Base-by-base conservation (phyloP, 2,888 invertebrate genomes). In the Hemithea aestivaria region DNA sequence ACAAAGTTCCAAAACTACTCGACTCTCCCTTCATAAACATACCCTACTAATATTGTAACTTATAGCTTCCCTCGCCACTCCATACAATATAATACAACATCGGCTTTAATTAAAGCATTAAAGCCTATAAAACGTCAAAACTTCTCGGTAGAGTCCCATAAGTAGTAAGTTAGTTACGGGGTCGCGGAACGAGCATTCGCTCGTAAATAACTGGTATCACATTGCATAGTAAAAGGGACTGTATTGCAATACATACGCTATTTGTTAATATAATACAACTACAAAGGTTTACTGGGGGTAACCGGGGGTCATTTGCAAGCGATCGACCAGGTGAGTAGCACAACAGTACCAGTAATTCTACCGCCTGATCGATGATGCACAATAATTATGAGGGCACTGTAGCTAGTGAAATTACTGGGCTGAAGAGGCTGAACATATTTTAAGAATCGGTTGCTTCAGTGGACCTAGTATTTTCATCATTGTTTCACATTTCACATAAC, bases 71-170 rank as follows among this genome's bases (percentile, higher is more conserved):
- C 28, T 35, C 6, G 29, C 35, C 41, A 23, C 41, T 42, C 35
- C 38, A 31, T 27, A 27, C 39, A 30, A 37, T 28, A 41, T 35
- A 35, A 41, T 41, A 41, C 40, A 46, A 34, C 51, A 51, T 44
- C 40, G 36, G 48, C 49, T 58, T 65, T 62, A 62, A 62, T 63
- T 59, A 58, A 63, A 66, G 45, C 50, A 62, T 63, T 59, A 58
- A 63, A 66, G 45, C 50, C 51, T 48, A 58, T 62, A 61, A 65
- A 61, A 57, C 47, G 49, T 48, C 55, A 43, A 43, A 50, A 53
- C 49, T 48, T 53, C 48, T 46, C 40, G 37, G 35, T 49, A 27
- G 24, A 49, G 50, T 40, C 38, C 46, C 49, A 21, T 36, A 51
- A 42, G 46, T 40, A 50, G 33, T 48, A 50, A 62, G 56, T 60